Percentiles rank a stretch among this genome's conserved stretches.
phyloP scores from a whole-genome alignment of 1,140 invertebrate species.

The Drosophila lowei region DNA sequence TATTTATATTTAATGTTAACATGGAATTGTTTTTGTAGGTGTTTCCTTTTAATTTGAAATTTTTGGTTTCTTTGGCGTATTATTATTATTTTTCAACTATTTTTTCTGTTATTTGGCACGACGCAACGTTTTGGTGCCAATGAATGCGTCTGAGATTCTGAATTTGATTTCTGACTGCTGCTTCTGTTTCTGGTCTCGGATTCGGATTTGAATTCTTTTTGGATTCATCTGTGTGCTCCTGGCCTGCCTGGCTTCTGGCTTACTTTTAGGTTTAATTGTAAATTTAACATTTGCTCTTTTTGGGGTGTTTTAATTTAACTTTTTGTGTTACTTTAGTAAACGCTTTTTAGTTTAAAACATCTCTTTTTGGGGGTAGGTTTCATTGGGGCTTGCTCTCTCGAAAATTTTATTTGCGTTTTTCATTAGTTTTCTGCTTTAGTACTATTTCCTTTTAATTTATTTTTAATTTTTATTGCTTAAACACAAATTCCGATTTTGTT shows the following conservation, averaged over 20 bases:
- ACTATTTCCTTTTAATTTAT: conserved; percentile 57
- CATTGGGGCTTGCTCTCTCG: conserved; percentile 31
- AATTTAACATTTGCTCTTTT: conserved; percentile 78
- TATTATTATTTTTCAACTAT: conserved; percentile 60
- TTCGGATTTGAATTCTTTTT: conserved; percentile 58
- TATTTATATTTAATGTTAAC: conserved; percentile 83
- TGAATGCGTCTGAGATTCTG: conserved; percentile 47
- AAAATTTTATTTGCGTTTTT: conserved; percentile 40
- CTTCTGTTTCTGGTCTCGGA: conserved; percentile 40
- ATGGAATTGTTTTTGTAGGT: conserved; percentile 82
- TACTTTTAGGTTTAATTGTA: conserved; percentile 74
- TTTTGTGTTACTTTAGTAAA: conserved; percentile 68
- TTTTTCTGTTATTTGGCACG: conserved; percentile 44
- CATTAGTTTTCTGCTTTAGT: conserved; percentile 42
- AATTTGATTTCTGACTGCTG: conserved; percentile 33
- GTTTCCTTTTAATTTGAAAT: conserved; percentile 60
- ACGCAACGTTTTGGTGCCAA: conserved; percentile 61
- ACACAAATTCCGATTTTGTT: conserved; percentile 73
- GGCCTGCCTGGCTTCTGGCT: conserved; percentile 36
- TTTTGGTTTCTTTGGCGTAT: conserved; percentile 64
- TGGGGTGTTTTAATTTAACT: conserved; percentile 67
- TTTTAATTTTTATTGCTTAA: conserved; percentile 75
- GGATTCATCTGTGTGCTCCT: conserved; percentile 43
- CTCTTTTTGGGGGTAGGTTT: conserved; percentile 55
- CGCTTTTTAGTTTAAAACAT: conserved; percentile 72